Percentiles rank a stretch among this genome's conserved stretches.
Evolutionary conservation across 2,888 invertebrate species (phyloP).

Genomic region (Caenorhabditis virilis): DNA sequence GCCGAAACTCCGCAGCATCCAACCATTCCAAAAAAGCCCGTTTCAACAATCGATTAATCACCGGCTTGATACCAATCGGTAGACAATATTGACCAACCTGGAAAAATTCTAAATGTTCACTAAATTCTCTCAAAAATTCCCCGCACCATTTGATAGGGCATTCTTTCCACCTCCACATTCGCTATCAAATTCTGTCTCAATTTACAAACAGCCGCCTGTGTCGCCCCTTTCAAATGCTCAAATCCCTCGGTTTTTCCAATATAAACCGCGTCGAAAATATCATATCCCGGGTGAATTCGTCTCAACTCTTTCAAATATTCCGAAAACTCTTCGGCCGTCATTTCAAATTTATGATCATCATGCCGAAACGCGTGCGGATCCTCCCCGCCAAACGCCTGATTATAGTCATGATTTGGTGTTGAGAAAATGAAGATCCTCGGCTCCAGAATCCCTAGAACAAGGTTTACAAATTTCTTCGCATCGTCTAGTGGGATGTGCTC

Average conservation of each 20-base stretch:
- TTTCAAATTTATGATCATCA: slow-evolving; percentile 71
- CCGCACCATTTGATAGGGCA: not conserved
- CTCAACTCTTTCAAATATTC: slow-evolving; percentile 60
- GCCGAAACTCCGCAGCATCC: slow-evolving; percentile 3
- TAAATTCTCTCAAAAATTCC: not conserved
- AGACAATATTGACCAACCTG: slow-evolving; percentile 17
- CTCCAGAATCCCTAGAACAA: slow-evolving; percentile 67
- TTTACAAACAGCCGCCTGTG: slow-evolving; percentile 13
- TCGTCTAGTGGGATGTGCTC: slow-evolving; percentile 69
- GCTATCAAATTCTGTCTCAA: not conserved
- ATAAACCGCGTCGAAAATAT: slow-evolving; percentile 14
- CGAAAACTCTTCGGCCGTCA: slow-evolving; percentile 69
- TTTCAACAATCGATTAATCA: slow-evolving; percentile 15
- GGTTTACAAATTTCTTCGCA: slow-evolving; percentile 60
- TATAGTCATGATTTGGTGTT: slow-evolving; percentile 71
- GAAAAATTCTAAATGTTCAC: no score
- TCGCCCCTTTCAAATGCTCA: slow-evolving; percentile 22
- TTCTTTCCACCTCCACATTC: not conserved
- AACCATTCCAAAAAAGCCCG: slow-evolving; percentile 29
- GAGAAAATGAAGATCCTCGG: slow-evolving; percentile 70
- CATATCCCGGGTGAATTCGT: slow-evolving; percentile 7
- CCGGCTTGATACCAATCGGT: slow-evolving; percentile 14
- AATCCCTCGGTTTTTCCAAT: slow-evolving; percentile 22
- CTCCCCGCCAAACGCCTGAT: slow-evolving; percentile 49
- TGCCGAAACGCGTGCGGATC: slow-evolving; percentile 68